Conservation (phyloP, 1,140 invertebrate genomes). For the Hydropsyche tenuis region DNA sequence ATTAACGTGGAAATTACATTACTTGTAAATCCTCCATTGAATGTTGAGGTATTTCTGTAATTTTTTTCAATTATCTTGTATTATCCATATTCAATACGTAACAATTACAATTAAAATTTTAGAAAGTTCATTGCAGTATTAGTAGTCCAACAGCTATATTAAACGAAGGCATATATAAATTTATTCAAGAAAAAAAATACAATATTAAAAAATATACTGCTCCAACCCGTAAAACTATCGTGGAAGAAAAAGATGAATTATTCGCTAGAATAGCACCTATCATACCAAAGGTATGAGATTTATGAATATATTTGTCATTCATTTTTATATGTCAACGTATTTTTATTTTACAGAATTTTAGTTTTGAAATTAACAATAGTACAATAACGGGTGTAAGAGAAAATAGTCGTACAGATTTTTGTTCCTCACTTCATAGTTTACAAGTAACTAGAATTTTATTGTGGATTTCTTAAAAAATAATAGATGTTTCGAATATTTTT, state of each 20-base stretch:
- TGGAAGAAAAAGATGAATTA: conserved; percentile 52
- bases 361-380: conserved; percentile 73
- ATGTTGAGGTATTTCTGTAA: conserved; percentile 69
- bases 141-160: conserved; percentile 71
- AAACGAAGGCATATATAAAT: conserved; percentile 71
- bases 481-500: too few relatives aligned
- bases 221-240: conserved; percentile 35
- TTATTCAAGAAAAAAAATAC: conserved; percentile 61
- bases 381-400: conserved; percentile 71
- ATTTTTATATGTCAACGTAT: conserved; percentile 10
- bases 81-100: too few relatives aligned
- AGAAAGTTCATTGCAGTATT: conserved; percentile 78
- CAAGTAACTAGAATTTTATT: conserved; percentile 51
- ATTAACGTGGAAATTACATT: conserved; percentile 77
- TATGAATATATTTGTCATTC: neutral
- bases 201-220: conserved; percentile 48
- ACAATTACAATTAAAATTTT: conserved; percentile 53
- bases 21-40: conserved; percentile 76
- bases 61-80: too few relatives aligned
- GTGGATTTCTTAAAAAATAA: too few relatives aligned
- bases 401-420: conserved; percentile 60
- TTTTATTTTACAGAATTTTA: conserved; percentile 67
- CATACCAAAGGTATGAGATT: conserved; percentile 71
- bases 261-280: conserved; percentile 70
- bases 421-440: conserved; percentile 57